Evolutionary conservation across 2,113 vertebrate species (phyloP).

Genomic region (Carettochelys insculpta): DNA sequence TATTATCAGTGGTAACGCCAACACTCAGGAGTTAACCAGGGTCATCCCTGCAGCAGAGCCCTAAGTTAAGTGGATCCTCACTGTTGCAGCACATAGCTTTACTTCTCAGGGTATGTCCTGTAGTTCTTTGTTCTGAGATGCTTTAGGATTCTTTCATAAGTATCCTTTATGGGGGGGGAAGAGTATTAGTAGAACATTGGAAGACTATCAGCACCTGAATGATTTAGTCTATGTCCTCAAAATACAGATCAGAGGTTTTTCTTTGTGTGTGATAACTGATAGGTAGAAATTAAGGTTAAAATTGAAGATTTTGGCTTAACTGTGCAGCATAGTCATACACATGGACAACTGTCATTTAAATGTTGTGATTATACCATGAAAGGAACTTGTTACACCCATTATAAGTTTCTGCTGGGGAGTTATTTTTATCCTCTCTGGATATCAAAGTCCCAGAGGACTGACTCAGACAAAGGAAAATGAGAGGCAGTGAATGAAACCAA

Average conservation of each 20-base stretch:
- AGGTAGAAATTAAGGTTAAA: background rate
- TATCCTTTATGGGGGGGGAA: background rate
- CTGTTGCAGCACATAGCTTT: background rate
- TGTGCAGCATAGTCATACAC: background rate
- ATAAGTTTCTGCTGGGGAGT: background rate
- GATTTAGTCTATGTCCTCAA: background rate
- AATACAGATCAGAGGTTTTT: background rate
- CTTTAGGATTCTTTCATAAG: background rate
- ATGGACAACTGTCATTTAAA: background rate
- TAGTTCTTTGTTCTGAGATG: background rate
- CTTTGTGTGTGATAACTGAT: background rate
- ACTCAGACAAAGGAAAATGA: fast-evolving
- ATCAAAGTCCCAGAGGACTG: background rate
- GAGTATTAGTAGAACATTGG: background rate
- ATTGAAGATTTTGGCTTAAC: background rate
- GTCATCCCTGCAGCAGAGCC: background rate
- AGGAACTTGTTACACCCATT: background rate
- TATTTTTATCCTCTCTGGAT: background rate
- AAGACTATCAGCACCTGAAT: background rate
- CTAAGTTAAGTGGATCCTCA: background rate
- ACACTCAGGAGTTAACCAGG: background rate
- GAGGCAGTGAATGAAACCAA: background rate
- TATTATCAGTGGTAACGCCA: fast-evolving
- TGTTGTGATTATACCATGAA: background rate
- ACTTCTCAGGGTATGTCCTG: background rate